Base-by-base conservation (phyloP, 2,888 invertebrate species). In the Drosophila sordidapex region DNA sequence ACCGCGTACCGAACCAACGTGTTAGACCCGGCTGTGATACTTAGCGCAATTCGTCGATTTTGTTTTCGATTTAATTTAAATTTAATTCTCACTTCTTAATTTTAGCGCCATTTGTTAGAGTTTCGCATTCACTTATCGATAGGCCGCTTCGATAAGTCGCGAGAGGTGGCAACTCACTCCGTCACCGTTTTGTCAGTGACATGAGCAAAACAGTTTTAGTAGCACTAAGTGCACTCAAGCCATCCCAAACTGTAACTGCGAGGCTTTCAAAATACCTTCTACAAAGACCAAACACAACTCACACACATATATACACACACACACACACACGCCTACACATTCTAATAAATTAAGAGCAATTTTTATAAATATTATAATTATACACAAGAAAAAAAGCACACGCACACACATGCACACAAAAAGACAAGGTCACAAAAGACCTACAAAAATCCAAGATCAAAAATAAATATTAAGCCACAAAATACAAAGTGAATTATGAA, bases 21-120 rank as follows among this genome's bases (percentile, higher is more conserved):
- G 87, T 90, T 92, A 91, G 86, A 91, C 93, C 93, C 93, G 93
- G 92, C 93, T 93, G 93, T 93, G 93, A 93, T 93, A 93, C 91
- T 91, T 91, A 91, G 91, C 86, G 81, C 83, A 91, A 90, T 87
- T 89, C 78, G 72, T 79, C 81, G 78, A 83, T 82, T 81, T 83
- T 64, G 53, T 77, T 67, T 75, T 72, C 33, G 43, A 53, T 71
- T 69, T 61, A 65, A 64, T 80, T 69, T 56, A 25, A 64, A 57
- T 66, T 72, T 57, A 58, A 58, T 59, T 77, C 57, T 70, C 69
- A 66, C 36, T 58, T 68, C 70, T 76, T 64, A 79, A 65, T 53
- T 70, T 73, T 79, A 70, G 79, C 79, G 74, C 79, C 79, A 78
- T 49, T 79, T 67, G 77, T 68, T 81, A 76, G 56, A 70, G 76